Conservation (phyloP, 2,113 vertebrate species). For the Herpetotheres cachinnans region DNA sequence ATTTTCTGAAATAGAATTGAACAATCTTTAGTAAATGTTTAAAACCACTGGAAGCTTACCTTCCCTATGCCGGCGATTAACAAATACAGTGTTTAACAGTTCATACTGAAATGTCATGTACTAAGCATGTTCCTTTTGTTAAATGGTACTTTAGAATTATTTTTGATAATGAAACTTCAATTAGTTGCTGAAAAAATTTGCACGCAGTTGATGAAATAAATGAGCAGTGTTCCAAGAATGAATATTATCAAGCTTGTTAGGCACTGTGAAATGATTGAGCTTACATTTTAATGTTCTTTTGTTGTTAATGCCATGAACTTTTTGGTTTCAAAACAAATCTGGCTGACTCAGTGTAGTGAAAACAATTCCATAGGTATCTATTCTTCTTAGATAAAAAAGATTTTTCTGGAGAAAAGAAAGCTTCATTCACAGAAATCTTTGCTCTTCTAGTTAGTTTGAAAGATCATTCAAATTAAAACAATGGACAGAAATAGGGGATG, state of each 20-base stretch:
- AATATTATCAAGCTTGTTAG: background rate
- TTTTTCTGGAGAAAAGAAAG: background rate
- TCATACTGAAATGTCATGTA: background rate
- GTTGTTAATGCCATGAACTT: background rate
- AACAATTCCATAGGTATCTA: background rate
- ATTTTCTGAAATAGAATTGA: background rate
- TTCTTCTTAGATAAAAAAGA: background rate
- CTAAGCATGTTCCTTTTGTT: background rate
- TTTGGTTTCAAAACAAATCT: background rate
- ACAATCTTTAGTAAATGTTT: background rate
- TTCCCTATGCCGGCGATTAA: background rate
- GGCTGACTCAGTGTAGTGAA: background rate
- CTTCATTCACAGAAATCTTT: background rate
- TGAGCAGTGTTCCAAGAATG: background rate
- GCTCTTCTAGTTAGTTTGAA: background rate
- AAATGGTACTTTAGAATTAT: background rate
- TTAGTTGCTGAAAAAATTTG: background rate
- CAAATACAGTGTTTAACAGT: background rate
- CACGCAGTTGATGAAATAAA: background rate
- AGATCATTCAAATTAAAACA: background rate
- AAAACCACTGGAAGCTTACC: background rate
- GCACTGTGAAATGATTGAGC: background rate
- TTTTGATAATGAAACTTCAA: background rate
- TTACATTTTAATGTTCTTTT: background rate
- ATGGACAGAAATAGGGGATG: background rate